A percentile compares a stretch with the other conserved stretches of the same genome.
phyloP scores from a whole-genome alignment of 2,797 vertebrate species.

The Mareca penelope region DNA sequence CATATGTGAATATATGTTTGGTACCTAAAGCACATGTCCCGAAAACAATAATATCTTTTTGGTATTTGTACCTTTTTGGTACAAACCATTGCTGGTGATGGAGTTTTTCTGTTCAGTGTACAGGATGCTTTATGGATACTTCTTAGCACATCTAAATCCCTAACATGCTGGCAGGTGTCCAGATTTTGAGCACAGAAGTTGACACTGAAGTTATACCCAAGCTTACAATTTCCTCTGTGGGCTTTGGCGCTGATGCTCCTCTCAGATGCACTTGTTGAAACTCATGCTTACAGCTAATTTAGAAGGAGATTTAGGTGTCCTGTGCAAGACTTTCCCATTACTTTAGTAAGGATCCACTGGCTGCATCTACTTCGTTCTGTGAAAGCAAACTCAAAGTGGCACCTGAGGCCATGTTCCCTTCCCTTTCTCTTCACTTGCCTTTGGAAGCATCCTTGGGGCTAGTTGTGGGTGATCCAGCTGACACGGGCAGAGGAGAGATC shows the following conservation, averaged over 20 bases:
- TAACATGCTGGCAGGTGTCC: neutral
- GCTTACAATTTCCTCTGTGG: neutral
- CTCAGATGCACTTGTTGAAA: neutral
- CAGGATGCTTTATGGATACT: neutral
- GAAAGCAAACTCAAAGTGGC: neutral
- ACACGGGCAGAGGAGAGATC: neutral
- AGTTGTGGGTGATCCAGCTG: neutral
- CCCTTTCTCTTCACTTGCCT: neutral
- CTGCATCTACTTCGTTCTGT: neutral
- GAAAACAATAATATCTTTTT: neutral
- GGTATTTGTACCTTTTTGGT: neutral
- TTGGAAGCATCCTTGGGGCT: neutral
- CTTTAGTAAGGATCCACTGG: neutral
- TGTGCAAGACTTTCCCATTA: neutral
- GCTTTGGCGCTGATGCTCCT: neutral
- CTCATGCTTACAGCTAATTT: neutral
- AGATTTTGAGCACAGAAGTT: neutral
- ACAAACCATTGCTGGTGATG: neutral
- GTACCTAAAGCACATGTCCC: neutral
- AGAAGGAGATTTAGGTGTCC: neutral
- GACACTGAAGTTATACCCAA: neutral
- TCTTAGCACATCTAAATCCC: neutral
- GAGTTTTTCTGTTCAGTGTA: neutral
- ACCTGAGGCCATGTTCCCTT: neutral
- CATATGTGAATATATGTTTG: neutral